phyloP scores from a whole-genome alignment of 2,113 vertebrate species.

The Podocnemis expansa region DNA sequence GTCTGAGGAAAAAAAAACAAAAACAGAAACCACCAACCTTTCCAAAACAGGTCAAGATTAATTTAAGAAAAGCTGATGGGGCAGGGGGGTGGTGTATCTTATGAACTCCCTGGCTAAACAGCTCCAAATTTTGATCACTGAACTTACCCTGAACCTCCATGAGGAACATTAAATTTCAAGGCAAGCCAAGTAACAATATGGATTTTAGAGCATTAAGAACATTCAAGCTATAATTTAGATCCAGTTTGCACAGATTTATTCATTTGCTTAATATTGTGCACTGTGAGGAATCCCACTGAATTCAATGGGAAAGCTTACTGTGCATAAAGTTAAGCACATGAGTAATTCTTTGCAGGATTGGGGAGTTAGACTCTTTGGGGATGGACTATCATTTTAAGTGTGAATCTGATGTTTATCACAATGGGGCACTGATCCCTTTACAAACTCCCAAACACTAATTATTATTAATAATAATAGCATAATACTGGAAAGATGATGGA shows the following conservation, averaged over 20 bases:
- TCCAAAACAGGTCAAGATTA: background rate
- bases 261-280: background rate
- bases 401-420: background rate
- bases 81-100: background rate
- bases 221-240: background rate
- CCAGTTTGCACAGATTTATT: background rate
- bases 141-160: background rate
- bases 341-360: background rate
- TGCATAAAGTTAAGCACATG: background rate
- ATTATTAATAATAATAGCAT: background rate
- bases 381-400: background rate
- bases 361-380: background rate
- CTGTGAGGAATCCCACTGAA: background rate
- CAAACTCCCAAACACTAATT: background rate
- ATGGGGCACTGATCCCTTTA: background rate
- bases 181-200: background rate
- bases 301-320: background rate
- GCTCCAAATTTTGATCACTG: background rate
- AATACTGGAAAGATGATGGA: background rate
- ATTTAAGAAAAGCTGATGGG: background rate
- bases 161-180: background rate
- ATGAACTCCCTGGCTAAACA: background rate
- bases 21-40: background rate
- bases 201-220: background rate
- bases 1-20: background rate